Conservation (phyloP, 2,888 invertebrate genomes). For the Cheilosia scutellata region DNA sequence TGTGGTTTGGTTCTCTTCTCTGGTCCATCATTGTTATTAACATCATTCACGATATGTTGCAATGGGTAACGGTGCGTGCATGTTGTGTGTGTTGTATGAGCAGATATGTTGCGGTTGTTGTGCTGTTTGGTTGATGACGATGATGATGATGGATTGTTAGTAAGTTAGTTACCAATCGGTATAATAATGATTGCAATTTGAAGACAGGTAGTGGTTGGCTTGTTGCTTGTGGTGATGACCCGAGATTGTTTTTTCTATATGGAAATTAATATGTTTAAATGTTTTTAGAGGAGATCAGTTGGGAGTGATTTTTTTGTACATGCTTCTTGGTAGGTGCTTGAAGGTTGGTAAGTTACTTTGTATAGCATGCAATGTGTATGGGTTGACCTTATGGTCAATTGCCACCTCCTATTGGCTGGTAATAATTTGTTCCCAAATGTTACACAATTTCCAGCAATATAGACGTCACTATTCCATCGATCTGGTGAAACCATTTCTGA, state of each 20-base stretch:
- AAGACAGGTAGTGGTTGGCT: conserved; percentile 73
- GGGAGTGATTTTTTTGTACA: too few species aligned
- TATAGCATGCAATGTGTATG: too few species aligned
- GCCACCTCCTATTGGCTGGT: too few species aligned
- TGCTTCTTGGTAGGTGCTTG: too few species aligned
- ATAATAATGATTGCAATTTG: conserved; percentile 73
- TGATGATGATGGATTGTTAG: conserved; percentile 76
- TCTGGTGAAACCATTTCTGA: too few species aligned
- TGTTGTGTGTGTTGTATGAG: conserved; percentile 40
- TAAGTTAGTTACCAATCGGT: conserved; percentile 73
- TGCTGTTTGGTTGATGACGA: conserved; percentile 19
- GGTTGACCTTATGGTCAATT: too few species aligned
- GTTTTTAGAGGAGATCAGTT: background rate
- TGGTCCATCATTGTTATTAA: conserved; percentile 61
- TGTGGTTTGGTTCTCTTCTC: conserved; percentile 55
- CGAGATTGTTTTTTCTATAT: conserved; percentile 8
- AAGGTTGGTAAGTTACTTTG: too few species aligned
- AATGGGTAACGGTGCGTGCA: conserved; percentile 4
- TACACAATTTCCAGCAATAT: too few species aligned
- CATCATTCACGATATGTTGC: conserved; percentile 59
- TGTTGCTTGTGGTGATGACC: conserved; percentile 63
- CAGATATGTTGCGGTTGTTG: conserved; percentile 35
- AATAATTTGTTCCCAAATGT: background rate
- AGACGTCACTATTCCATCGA: too few species aligned
- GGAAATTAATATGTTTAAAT: conserved; percentile 29